Base-by-base conservation (phyloP, 2,888 invertebrate genomes). In the Pristionchus fissidentatus region DNA sequence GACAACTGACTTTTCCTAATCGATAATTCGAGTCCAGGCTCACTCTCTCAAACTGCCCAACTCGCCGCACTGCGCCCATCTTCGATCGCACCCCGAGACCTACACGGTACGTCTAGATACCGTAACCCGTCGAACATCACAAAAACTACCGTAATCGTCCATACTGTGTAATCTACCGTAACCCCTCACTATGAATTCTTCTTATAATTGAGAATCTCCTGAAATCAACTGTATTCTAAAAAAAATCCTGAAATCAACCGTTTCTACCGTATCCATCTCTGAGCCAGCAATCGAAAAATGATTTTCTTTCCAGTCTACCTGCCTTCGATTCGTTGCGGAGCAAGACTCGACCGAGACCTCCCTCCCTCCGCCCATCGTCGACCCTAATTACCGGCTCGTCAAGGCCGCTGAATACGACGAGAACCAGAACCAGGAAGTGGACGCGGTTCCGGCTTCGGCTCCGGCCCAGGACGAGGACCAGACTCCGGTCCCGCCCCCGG, bases 21-120 rank as follows among this genome's bases (percentile, higher is more conserved):
- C n/a, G n/a, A n/a, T n/a, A n/a, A n/a, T n/a, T n/a, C 32, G n/a
- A 4, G 29, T 49, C 5, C 49, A 83, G 83, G 38, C 73, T 8
- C 70, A 83, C 70, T 32, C 57, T 22, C 73, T 83, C 38, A 83
- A 73, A 41, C 55, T 94, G 95, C 94, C 95, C 84, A 94, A 95
- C 90, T 95, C 95, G 15, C 94, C 95, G n/a, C 96, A 96, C 92
- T 95, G 95, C 0, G 95, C 95, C 89, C 95, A 96, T 91, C 94
- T 94, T 86, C 94, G 94, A 22, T 94, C 94, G 85, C 95, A 95
- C 91, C 94, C 91, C 8, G 91, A 92, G 57, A 87, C 90, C 15
- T 93, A 93, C 84, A 87, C 89, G 19, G 80, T 81, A 38, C 1
- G 80, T 79, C 46, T 49, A 41, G 10, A 38, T 70, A 70, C 70